A percentile compares a stretch with the other conserved stretches of the same genome.
These are phyloP conservation scores for Lepus townsendii DNA, from an alignment of 2,797 vertebrate genomes.

Conservation along the genomic window DNA sequence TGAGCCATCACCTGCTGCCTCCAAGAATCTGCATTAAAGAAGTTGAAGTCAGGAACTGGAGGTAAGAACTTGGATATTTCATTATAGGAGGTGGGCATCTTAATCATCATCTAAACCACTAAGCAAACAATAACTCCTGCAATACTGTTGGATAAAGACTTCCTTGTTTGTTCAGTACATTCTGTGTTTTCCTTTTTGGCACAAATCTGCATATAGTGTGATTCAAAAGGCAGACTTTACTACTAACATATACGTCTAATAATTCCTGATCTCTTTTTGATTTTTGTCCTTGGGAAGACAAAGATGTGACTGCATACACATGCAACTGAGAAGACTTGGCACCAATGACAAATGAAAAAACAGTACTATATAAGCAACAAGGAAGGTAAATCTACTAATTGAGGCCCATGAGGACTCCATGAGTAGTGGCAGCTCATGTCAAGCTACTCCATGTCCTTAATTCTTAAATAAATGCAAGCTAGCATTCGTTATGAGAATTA, in stretches of 20 bases:
- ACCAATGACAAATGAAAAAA: neutral
- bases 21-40: too few species aligned
- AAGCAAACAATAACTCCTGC: too few species aligned
- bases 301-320: neutral
- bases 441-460: neutral
- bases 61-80: too few species aligned
- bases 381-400: neutral
- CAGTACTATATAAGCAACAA: neutral
- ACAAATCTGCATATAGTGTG: neutral
- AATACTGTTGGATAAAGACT: neutral
- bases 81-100: too few species aligned
- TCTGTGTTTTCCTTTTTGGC: neutral
- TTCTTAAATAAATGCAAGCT: neutral
- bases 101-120: too few species aligned
- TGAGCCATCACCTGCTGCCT: too few species aligned
- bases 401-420: too few species aligned
- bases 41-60: too few species aligned
- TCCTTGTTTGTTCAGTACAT: neutral
- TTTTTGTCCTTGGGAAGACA: neutral
- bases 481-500: neutral
- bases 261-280: neutral
- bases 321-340: neutral
- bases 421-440: neutral
- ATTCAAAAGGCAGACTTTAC: neutral
- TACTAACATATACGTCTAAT: neutral